Percentiles rank a stretch among this genome's conserved stretches.
Evolutionary conservation across 1,140 invertebrate genomes (phyloP).

Genomic region (Eufriesea mexicana): DNA sequence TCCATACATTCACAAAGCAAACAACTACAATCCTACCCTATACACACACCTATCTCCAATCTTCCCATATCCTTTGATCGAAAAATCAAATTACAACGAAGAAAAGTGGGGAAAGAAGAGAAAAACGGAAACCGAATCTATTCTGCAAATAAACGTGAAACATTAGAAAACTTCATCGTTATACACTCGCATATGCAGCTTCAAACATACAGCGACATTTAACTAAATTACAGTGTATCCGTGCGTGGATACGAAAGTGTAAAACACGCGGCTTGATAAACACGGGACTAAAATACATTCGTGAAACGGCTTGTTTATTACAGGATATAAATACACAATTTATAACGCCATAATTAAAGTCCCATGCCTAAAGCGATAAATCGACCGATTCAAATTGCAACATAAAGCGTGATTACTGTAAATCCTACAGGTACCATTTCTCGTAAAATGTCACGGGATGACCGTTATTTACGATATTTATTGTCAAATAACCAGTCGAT

Average conservation of each 20-base stretch:
- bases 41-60: too few species aligned
- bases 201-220: neutral
- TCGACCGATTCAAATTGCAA: conserved; percentile 12
- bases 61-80: too few species aligned
- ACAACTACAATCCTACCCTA: too few species aligned
- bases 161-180: neutral
- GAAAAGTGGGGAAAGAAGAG: too few species aligned
- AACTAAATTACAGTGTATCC: neutral
- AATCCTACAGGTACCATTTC: neutral
- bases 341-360: conserved; percentile 19
- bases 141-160: neutral
- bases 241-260: neutral
- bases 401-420: conserved; percentile 1
- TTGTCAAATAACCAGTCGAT: conserved; percentile 4
- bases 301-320: neutral
- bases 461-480: conserved; percentile 11
- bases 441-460: neutral
- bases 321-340: conserved; percentile 15
- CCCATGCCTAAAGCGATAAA: neutral
- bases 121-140: too few species aligned
- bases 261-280: neutral
- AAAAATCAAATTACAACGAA: too few species aligned
- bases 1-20: too few species aligned
- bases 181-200: neutral
- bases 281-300: neutral